Evolutionary conservation across 2,888 invertebrate species (phyloP).

Genomic region (Eulithis testata): DNA sequence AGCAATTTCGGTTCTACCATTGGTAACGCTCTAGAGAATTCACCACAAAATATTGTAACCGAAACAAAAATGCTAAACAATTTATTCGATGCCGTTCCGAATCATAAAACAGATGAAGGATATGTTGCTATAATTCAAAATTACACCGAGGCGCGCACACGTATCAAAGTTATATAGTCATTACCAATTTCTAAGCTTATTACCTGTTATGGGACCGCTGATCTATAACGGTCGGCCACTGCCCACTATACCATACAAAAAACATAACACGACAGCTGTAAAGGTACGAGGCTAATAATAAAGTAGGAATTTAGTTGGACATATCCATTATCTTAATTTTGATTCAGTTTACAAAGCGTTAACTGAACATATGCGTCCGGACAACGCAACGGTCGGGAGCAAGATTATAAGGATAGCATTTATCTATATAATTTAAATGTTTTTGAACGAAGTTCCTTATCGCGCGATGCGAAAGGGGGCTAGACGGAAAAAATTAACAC

Average conservation of each 20-base stretch:
- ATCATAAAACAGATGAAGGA: constrained; percentile 58
- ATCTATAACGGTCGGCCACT: constrained; percentile 72
- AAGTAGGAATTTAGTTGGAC: constrained; percentile 76
- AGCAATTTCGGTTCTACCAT: constrained; percentile 26
- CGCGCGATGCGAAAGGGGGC: too few species aligned
- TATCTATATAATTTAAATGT: constrained; percentile 48
- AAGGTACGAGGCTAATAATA: constrained; percentile 68
- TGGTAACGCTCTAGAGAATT: constrained; percentile 31
- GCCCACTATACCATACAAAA: constrained; percentile 63
- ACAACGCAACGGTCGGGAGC: constrained; percentile 43
- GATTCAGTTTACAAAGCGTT: constrained; percentile 81
- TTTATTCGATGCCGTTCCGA: constrained; percentile 50
- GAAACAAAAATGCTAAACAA: constrained; percentile 37
- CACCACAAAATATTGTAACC: constrained; percentile 31
- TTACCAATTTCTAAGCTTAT: constrained; percentile 78
- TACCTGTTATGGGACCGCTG: constrained; percentile 74
- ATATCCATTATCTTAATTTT: constrained; percentile 82
- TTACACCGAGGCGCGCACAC: constrained; percentile 60
- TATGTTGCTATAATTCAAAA: constrained; percentile 67
- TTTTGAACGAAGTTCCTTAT: too few species aligned
- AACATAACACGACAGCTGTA: constrained; percentile 75
- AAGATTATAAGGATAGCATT: constrained; percentile 55
- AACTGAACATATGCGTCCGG: constrained; percentile 71
- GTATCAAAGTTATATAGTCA: constrained; percentile 72
- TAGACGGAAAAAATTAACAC: too few species aligned